Conservation (phyloP, 2,888 invertebrate species). For the Hermaeophaga mercurialis region DNA sequence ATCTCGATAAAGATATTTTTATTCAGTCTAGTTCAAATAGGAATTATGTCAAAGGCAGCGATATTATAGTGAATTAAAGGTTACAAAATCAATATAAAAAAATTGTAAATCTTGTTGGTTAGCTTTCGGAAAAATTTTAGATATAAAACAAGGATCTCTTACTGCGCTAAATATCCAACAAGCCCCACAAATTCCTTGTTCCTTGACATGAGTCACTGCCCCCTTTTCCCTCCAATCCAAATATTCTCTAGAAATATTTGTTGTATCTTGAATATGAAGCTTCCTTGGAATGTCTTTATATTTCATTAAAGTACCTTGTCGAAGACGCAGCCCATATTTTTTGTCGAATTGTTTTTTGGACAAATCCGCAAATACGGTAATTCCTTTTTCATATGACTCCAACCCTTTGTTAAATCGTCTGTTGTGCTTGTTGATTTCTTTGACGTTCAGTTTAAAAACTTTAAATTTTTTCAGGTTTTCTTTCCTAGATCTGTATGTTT, state of each 20-base stretch:
- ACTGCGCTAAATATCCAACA: conserved; percentile 35
- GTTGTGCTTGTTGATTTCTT: conserved; percentile 29
- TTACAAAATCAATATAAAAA: too few species aligned
- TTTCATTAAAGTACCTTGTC: not conserved
- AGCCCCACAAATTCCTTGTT: conserved; percentile 32
- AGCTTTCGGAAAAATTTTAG: too few species aligned
- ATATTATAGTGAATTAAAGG: too few species aligned
- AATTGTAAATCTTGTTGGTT: too few species aligned
- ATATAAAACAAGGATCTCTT: too few species aligned
- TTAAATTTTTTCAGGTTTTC: conserved; percentile 20
- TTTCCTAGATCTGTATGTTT: conserved; percentile 17
- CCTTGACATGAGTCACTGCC: conserved; percentile 27
- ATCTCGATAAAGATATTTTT: too few species aligned
- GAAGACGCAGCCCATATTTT: conserved; percentile 16
- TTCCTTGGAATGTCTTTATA: not conserved
- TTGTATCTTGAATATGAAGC: not conserved
- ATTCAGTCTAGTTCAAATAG: too few species aligned
- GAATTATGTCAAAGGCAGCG: too few species aligned
- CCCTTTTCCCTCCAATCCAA: conserved; percentile 29
- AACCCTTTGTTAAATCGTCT: conserved; percentile 13
- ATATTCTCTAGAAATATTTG: conserved; percentile 6
- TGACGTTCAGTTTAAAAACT: conserved; percentile 24
- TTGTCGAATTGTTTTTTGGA: conserved; percentile 23
- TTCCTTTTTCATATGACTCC: conserved; percentile 23
- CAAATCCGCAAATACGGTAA: conserved; percentile 29